Percentiles rank a stretch among this genome's conserved stretches.
phyloP scores from a whole-genome alignment of 2,113 vertebrate species.

The Alligator sinensis region DNA sequence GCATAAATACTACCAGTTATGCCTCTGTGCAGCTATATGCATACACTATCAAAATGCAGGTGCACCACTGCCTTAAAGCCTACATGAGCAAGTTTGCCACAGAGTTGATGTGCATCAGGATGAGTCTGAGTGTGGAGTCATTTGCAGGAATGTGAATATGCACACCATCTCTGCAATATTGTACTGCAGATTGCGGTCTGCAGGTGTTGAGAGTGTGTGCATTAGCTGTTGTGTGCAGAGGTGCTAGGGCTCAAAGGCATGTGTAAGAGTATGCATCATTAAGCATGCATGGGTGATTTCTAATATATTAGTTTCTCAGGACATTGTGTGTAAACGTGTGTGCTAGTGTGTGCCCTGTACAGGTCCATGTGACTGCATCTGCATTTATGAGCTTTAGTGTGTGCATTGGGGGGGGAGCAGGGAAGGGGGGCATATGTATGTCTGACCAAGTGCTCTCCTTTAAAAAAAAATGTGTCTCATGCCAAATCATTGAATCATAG shows the following conservation, averaged over 20 bases:
- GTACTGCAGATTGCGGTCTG: neutral
- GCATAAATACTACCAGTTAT: too few species aligned
- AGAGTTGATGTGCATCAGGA: too few species aligned
- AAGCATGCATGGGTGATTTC: neutral
- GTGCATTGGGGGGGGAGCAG: neutral
- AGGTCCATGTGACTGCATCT: neutral
- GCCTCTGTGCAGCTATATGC: too few species aligned
- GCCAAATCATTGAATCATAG: too few species aligned
- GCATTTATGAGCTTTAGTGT: neutral
- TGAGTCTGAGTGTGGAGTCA: too few species aligned
- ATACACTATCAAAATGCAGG: neutral
- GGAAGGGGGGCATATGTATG: neutral
- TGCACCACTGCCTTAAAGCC: neutral
- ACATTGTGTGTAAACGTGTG: neutral
- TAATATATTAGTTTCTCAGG: neutral
- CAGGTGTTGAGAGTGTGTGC: rapidly evolving
- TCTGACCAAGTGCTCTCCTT: neutral
- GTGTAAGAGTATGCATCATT: neutral
- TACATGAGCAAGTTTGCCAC: too few species aligned
- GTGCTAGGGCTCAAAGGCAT: neutral
- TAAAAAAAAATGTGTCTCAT: too few species aligned
- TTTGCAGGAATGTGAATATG: too few species aligned
- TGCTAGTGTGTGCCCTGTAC: neutral
- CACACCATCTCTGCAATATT: too few species aligned
- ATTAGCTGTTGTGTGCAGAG: neutral